Conservation (phyloP, 2,113 vertebrate genomes). For the Marmota flaviventris region DNA sequence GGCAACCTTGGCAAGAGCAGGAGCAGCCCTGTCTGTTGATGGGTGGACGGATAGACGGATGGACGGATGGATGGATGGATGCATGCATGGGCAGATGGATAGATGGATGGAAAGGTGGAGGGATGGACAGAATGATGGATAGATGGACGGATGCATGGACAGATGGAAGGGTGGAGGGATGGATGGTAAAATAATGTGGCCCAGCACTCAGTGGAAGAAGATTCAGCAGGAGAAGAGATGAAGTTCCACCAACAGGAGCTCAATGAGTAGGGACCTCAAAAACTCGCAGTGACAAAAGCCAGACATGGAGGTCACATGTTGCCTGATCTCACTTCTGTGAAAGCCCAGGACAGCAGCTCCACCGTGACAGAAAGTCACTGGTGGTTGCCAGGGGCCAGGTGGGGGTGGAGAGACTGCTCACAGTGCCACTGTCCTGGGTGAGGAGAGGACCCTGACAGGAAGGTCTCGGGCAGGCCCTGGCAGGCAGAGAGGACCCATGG, state of each 20-base stretch:
- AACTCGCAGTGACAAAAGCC: no score
- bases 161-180: no score
- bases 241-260: background rate
- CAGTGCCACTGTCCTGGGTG: fast-evolving
- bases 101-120: no score
- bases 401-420: fast-evolving
- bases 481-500: background rate
- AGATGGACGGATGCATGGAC: no score
- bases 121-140: no score
- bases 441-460: background rate
- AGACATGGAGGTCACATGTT: background rate
- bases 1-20: fast-evolving
- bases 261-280: no score
- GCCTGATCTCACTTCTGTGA: no score
- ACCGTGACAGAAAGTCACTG: fast-evolving
- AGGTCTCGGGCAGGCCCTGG: background rate
- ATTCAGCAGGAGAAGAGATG: fast-evolving
- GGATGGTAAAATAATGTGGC: no score
- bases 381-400: background rate
- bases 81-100: no score
- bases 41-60: fast-evolving
- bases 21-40: fast-evolving
- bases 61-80: fast-evolving
- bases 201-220: fast-evolving
- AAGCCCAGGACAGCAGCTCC: background rate